These are phyloP conservation scores for Zelostemma sp. DNA, from an alignment of 1,140 invertebrate species.

Conservation along the genomic window DNA sequence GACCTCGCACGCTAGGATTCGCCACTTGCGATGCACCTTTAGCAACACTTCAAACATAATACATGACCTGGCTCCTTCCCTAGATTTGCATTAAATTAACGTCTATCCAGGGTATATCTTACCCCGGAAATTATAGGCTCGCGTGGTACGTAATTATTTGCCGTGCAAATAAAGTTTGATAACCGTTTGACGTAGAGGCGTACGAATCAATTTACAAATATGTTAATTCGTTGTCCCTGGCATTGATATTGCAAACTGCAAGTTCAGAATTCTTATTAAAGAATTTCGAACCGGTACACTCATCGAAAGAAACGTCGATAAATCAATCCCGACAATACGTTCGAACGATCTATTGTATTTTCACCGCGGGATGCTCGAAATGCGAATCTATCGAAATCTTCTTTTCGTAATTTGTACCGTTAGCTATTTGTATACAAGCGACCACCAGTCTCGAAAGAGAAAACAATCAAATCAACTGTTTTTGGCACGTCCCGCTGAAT, in stretches of 20 bases:
- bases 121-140: constrained; percentile 27
- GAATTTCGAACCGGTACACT: constrained; percentile 24
- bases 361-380: constrained; percentile 16
- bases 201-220: constrained; percentile 20
- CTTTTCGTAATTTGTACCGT: constrained; percentile 32
- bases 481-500: constrained; percentile 13
- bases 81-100: constrained; percentile 46
- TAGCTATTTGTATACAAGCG: constrained; percentile 16
- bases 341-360: constrained; percentile 28
- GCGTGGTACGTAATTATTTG: constrained; percentile 39
- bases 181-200: background rate
- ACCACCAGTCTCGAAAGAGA: constrained; percentile 6
- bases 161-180: background rate
- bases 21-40: constrained; percentile 43
- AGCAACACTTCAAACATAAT: constrained; percentile 26
- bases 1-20: constrained; percentile 49
- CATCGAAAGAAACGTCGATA: constrained; percentile 25
- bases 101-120: constrained; percentile 28
- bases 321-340: constrained; percentile 17
- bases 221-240: too few relatives aligned
- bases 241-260: background rate
- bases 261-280: constrained; percentile 7
- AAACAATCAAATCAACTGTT: constrained; percentile 22
- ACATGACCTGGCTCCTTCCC: constrained; percentile 18
- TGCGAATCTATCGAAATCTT: background rate